Percentiles rank a stretch among this genome's conserved stretches.
phyloP scores from a whole-genome alignment of 2,888 invertebrate species.

The Parascotia fuliginaria region DNA sequence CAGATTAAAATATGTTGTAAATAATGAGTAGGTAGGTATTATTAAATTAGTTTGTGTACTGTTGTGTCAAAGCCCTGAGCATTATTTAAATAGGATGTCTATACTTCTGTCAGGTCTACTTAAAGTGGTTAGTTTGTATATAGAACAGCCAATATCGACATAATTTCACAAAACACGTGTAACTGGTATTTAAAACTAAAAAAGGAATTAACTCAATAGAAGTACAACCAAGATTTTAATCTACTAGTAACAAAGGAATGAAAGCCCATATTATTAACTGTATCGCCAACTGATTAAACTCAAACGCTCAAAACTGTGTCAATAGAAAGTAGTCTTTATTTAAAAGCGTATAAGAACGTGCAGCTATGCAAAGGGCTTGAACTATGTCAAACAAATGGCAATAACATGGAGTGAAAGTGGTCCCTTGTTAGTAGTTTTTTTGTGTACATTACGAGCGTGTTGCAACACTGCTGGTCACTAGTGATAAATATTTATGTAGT shows the following conservation, averaged over 20 bases:
- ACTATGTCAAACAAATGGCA: conserved; percentile 59
- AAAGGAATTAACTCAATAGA: background rate
- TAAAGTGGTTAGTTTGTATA: no score
- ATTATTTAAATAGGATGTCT: no score
- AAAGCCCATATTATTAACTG: background rate
- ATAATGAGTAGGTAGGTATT: no score
- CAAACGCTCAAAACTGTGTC: conserved; percentile 6
- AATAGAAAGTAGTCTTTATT: conserved; percentile 55
- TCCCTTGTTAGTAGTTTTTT: conserved; percentile 18
- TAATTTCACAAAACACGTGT: no score
- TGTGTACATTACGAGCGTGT: conserved; percentile 21
- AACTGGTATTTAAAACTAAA: no score
- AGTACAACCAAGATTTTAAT: background rate
- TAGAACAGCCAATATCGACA: no score
- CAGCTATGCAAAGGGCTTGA: conserved; percentile 55
- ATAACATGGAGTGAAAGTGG: conserved; percentile 61
- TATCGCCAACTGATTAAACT: background rate
- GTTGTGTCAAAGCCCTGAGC: no score
- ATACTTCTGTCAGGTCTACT: no score
- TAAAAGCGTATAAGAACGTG: conserved; percentile 13
- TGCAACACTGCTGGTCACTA: conserved; percentile 1
- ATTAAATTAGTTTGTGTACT: no score
- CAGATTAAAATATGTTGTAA: no score
- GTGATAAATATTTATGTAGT: conserved; percentile 22
- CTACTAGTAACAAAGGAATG: background rate